Evolutionary conservation across 2,888 invertebrate genomes (phyloP), one percentile per base, ranked within the genome.

Genomic region (Drosophila melanosoma): DNA sequence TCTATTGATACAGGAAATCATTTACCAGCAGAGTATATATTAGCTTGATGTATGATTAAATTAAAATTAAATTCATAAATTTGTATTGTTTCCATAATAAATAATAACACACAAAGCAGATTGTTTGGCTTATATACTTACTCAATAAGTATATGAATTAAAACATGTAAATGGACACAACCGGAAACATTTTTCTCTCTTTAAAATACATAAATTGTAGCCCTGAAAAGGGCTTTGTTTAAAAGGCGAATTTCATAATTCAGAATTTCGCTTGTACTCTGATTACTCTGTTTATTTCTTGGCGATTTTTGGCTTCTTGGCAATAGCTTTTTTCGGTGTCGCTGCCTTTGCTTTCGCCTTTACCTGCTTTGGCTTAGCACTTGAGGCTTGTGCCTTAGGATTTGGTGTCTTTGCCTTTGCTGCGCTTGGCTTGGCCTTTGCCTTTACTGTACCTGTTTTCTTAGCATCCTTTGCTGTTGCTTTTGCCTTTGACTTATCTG

Each of bases 391-490:
- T 2, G 61, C 56, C 48, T 77, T 80, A 17, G 70, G 63, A 36
- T 77, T 74, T 45, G 73, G 52, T 11, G 60, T 32, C 29, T 75
- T 78, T 33, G 77, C 59, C 53, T 76, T 78, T 33, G 64, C 45
- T 36, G 54, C 56, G n/a, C 52, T 61, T 32, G 59, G 20, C 35
- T 74, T 77, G 23, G 64, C 68, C 45, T 76, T 76, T 10, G 69
- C 67, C 53, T 79, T 81, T 5, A 76, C 60, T 15, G 56, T 69
- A n/a, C 74, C 79, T 10, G 54, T 57, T 62, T 82, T 79, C 57
- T 79, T 73, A 3, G 61, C 74, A 65, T 78, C 75, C 59, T 78
- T 81, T 33, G 69, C 73, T 33, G 67, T 69, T 35, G 74, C 73
- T 40, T 79, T 74, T 5, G 69, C 73, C 38, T 74, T 79, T 38